Base-by-base conservation (phyloP, 1,140 invertebrate genomes). In the Periplaneta americana region DNA sequence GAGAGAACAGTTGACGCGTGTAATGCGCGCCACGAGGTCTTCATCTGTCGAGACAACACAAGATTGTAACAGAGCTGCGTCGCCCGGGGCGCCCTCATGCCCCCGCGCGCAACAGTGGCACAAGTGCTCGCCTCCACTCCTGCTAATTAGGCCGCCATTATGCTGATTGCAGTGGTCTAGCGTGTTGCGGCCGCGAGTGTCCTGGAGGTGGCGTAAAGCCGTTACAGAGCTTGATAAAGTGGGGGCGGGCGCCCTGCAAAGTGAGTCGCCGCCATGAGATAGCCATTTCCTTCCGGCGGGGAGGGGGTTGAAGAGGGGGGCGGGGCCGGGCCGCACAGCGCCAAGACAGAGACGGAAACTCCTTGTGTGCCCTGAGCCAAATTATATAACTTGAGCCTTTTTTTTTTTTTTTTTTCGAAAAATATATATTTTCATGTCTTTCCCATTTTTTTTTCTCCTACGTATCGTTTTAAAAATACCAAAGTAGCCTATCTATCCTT, bases 171-270 rank as follows among this genome's bases (percentile, higher is more conserved):
- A 28, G 39, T 48, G 39, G 17, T 18, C 39, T 22, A 48, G 39
- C 39, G 6, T 48, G 10, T 48, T 48, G 17, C 39, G 17, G 39
- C 39, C 15, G 17, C 39, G 39, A 48, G 39, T 48, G 39, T 48
- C 39, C 39, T 2, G 57, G 57, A 66, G 57, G 57, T 66, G 57
- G 57, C 57, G 57, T 66, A 66, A 66, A 66, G 86, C 84, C 79
- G 83, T 89, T 80, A 88, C 86, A 57, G 86, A 87, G 78, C 85
- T 84, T 37, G 83, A 83, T 78, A 86, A 90, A 81, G 88, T 88
- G 85, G n/a, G n/a, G n/a, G 90, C 91, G 84, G 87, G 11, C 75
- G 39, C n/a, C n/a, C n/a, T n/a, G n/a, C n/a, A n/a, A n/a, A n/a
- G n/a, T n/a, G n/a, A n/a, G n/a, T 48, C 39, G 39, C 15, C 39